These are phyloP conservation scores for Rhimphoctona megacephalus DNA, from an alignment of 2,888 invertebrate genomes.

Conservation along the genomic window DNA sequence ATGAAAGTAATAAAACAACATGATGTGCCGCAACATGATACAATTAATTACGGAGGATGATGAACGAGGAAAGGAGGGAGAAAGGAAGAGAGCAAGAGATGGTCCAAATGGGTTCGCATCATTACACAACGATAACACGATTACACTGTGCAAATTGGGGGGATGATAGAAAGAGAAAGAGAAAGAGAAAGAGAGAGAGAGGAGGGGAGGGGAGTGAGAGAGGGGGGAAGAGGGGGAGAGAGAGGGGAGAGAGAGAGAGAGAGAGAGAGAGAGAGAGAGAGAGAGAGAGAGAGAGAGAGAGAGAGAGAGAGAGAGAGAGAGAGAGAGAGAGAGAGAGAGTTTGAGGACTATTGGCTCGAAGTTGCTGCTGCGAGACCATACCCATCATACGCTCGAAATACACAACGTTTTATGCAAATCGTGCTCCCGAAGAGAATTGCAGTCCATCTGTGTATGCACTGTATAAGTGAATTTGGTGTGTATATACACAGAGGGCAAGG, in stretches of 20 bases:
- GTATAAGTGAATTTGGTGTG: constrained; percentile 28
- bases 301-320: constrained; percentile 21
- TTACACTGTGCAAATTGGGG: constrained; percentile 64
- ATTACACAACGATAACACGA: constrained; percentile 65
- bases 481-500: neutral
- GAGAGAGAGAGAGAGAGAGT: constrained; percentile 14
- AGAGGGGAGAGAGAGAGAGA: constrained; percentile 17
- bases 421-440: constrained; percentile 46
- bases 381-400: constrained; percentile 60
- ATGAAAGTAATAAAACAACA: constrained; percentile 4
- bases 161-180: constrained; percentile 23
- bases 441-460: constrained; percentile 27
- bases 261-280: constrained; percentile 9
- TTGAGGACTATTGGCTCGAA: constrained; percentile 32
- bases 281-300: constrained; percentile 22
- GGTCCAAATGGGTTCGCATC: constrained; percentile 54
- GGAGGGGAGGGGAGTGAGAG: constrained; percentile 12
- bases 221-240: constrained; percentile 16
- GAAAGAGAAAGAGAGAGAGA: constrained; percentile 18
- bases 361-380: constrained; percentile 27
- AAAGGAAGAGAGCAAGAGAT: constrained; percentile 17
- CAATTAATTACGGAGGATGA: constrained; percentile 73
- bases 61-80: constrained; percentile 21
- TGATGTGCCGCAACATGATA: constrained; percentile 36
- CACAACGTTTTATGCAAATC: constrained; percentile 68